Evolutionary conservation across 2,113 vertebrate genomes (phyloP).

Genomic region (Acanthisitta chloris): DNA sequence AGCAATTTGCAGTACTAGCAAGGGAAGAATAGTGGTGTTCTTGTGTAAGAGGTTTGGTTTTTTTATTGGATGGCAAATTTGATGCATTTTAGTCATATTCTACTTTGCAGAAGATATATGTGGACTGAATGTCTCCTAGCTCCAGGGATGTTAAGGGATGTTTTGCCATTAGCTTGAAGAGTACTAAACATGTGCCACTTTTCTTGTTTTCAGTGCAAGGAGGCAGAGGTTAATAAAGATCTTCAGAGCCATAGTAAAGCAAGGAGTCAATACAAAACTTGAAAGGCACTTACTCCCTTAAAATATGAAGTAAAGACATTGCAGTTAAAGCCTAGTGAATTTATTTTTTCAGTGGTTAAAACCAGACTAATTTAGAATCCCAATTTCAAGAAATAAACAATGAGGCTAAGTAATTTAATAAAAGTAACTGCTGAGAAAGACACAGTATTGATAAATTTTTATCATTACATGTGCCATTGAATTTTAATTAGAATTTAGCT

Average conservation of each 20-base stretch:
- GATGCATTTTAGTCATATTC: neutral
- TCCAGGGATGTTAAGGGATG: neutral
- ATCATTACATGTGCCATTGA: conserved; percentile 60
- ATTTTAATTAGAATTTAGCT: conserved; percentile 68
- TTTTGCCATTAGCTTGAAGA: neutral
- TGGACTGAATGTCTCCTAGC: neutral
- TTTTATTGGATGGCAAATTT: neutral
- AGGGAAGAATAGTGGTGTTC: neutral
- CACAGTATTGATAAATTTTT: conserved; percentile 56
- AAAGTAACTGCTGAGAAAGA: conserved; percentile 40
- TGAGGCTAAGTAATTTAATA: conserved; percentile 32
- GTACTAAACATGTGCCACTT: neutral
- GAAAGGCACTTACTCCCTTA: neutral
- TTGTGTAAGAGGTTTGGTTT: neutral
- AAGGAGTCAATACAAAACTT: neutral
- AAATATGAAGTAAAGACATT: neutral
- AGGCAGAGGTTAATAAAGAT: neutral
- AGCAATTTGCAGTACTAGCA: neutral
- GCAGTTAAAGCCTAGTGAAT: neutral
- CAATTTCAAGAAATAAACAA: conserved; percentile 50
- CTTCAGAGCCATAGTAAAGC: neutral
- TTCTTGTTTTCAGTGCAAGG: neutral
- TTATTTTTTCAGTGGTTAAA: neutral
- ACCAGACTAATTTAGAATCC: conserved; percentile 9
- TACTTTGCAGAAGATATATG: neutral